A percentile compares a stretch with the other conserved stretches of the same genome.
phyloP scores from a whole-genome alignment of 2,113 vertebrate genomes.

The Pterocles gutturalis region DNA sequence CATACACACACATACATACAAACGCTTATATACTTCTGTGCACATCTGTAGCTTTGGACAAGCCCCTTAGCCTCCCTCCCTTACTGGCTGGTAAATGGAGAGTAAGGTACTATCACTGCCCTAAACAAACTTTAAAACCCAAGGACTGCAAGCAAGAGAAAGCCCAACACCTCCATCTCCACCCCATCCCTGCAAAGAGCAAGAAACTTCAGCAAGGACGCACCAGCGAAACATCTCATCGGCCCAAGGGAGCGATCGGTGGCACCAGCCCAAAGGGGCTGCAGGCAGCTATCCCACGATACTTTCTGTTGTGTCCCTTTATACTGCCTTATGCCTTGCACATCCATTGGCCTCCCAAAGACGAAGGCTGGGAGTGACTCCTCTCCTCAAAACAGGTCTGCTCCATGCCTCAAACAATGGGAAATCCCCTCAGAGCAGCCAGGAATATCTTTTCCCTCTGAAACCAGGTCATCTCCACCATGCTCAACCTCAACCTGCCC shows the following conservation, averaged over 20 bases:
- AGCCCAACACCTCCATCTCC: not conserved
- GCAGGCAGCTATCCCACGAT: not conserved
- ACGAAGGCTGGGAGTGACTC: not conserved
- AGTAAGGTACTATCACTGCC: not conserved
- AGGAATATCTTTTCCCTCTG: not conserved
- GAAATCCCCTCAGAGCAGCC: not conserved
- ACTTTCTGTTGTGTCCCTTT: not conserved
- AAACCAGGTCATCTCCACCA: not conserved
- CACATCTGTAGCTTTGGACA: not conserved
- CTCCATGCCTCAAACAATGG: fast-evolving
- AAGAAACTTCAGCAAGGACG: not conserved
- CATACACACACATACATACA: not conserved
- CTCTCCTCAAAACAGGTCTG: not conserved
- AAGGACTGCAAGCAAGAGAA: not conserved
- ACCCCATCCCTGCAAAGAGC: not conserved
- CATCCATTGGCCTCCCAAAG: not conserved
- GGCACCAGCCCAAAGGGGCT: not conserved
- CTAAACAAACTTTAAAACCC: not conserved
- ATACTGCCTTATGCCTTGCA: not conserved
- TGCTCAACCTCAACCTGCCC: not conserved
- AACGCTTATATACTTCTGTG: not conserved
- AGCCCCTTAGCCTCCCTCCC: not conserved
- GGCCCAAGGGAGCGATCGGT: not conserved
- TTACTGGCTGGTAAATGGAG: not conserved
- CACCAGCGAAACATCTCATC: not conserved